A percentile compares a stretch with the other conserved stretches of the same genome.
Evolutionary conservation across 2,797 vertebrate species (phyloP).

Genomic region (Crax fasciolata): DNA sequence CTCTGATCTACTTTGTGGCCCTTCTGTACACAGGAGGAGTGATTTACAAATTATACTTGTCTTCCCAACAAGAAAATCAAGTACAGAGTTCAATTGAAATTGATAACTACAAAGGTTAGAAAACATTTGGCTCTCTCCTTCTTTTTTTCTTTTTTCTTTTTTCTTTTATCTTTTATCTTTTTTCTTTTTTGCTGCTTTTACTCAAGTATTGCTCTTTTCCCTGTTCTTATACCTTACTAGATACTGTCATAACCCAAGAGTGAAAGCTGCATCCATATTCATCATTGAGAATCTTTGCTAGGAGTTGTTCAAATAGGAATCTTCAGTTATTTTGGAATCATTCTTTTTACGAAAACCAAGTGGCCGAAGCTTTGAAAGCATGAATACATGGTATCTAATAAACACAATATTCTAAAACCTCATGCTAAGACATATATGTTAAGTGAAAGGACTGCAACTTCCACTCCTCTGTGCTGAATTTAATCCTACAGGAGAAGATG

Average conservation of each 20-base stretch:
- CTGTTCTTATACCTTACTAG: not conserved
- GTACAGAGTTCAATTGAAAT: not conserved
- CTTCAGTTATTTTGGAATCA: conserved; percentile 27
- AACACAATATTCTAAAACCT: conserved; percentile 46
- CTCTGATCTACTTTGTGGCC: not conserved
- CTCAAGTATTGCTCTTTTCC: not conserved
- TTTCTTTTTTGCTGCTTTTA: not conserved
- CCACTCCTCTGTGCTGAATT: conserved; percentile 16
- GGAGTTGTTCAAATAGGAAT: not conserved
- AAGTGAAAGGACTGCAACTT: conserved; percentile 37
- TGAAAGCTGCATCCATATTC: not conserved
- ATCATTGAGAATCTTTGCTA: not conserved
- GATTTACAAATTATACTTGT: not conserved
- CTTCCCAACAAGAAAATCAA: not conserved
- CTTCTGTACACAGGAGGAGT: not conserved
- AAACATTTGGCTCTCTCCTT: not conserved
- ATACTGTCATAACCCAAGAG: not conserved
- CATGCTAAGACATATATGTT: not conserved
- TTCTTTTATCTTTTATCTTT: not conserved
- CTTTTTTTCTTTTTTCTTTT: not conserved
- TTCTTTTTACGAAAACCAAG: not conserved
- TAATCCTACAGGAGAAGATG: conserved; percentile 22
- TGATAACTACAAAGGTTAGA: not conserved
- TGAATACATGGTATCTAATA: conserved; percentile 23
- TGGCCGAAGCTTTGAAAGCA: conserved; percentile 12